Conservation (phyloP, 2,888 invertebrate genomes). For the Amphipyra berbera region DNA sequence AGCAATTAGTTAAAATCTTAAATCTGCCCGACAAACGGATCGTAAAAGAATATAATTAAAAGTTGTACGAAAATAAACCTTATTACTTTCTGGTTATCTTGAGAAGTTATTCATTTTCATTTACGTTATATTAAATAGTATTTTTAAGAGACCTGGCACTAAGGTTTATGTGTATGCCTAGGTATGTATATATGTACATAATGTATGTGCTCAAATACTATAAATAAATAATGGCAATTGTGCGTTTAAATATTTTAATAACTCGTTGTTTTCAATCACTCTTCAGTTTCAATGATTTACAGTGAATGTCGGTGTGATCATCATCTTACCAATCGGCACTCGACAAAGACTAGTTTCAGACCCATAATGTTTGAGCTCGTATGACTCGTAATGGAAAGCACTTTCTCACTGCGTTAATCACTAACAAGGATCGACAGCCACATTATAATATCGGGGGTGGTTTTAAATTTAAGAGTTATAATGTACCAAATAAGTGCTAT, state of each 20-base stretch:
- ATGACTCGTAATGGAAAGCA: no score
- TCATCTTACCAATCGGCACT: neutral
- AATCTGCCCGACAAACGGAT: constrained; percentile 33
- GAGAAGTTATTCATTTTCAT: constrained; percentile 20
- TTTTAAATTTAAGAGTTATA: no score
- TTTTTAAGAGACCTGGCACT: constrained; percentile 54
- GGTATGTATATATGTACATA: constrained; percentile 58
- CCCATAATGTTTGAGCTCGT: no score
- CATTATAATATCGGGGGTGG: no score
- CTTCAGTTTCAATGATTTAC: constrained; percentile 4
- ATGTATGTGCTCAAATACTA: constrained; percentile 60
- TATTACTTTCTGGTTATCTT: constrained; percentile 26
- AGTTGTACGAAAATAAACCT: constrained; percentile 17
- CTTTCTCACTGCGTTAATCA: no score
- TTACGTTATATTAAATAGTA: constrained; percentile 44
- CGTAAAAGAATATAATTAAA: constrained; percentile 37
- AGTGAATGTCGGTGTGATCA: neutral
- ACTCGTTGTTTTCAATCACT: constrained; percentile 46
- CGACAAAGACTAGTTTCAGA: no score
- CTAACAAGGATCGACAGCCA: no score
- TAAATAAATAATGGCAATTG: constrained; percentile 59
- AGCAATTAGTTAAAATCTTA: constrained; percentile 38
- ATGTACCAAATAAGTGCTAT: no score
- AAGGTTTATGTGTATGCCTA: constrained; percentile 52
- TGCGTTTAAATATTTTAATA: constrained; percentile 60